Conservation (phyloP, 2,113 vertebrate genomes). For the Hypomesus transpacificus region DNA sequence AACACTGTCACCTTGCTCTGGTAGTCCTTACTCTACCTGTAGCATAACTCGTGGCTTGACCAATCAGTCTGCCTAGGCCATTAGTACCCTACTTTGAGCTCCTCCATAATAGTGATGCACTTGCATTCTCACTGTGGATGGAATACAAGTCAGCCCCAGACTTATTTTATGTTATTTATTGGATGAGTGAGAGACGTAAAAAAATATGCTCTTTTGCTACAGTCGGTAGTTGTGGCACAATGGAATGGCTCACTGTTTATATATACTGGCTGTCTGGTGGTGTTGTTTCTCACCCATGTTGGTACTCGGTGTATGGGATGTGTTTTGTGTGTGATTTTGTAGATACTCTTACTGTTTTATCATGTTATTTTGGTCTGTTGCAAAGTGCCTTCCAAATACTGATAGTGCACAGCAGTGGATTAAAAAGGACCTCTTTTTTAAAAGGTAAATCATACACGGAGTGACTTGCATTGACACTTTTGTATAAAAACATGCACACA, state of each 20-base stretch:
- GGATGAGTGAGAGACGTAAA: constrained; percentile 31
- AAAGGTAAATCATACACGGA: constrained; percentile 65
- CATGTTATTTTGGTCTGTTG: constrained; percentile 73
- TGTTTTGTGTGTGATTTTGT: constrained; percentile 37
- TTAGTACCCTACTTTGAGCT: constrained; percentile 35
- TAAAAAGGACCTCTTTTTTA: constrained; percentile 55
- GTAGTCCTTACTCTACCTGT: constrained; percentile 42
- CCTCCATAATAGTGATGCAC: constrained; percentile 46
- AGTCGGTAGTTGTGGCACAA: constrained; percentile 2
- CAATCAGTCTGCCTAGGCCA: constrained; percentile 21
- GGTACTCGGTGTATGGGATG: constrained; percentile 48
- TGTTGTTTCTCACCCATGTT: constrained; percentile 42
- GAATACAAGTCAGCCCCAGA: constrained; percentile 33
- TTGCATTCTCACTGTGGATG: constrained; percentile 47
- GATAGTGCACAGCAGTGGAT: constrained; percentile 76
- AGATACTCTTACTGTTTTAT: constrained; percentile 31
- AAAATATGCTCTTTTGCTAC: constrained; percentile 13
- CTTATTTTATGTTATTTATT: constrained; percentile 23
- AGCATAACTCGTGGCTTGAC: constrained; percentile 41
- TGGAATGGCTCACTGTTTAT: constrained; percentile 9
- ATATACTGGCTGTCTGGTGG: constrained; percentile 15
- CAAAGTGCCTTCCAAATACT: constrained; percentile 82
- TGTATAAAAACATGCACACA: constrained; percentile 67
- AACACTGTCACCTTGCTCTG: constrained; percentile 46
- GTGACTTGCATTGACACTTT: constrained; percentile 72